Base-by-base conservation (phyloP, 2,113 vertebrate species). In the Bucco capensis region DNA sequence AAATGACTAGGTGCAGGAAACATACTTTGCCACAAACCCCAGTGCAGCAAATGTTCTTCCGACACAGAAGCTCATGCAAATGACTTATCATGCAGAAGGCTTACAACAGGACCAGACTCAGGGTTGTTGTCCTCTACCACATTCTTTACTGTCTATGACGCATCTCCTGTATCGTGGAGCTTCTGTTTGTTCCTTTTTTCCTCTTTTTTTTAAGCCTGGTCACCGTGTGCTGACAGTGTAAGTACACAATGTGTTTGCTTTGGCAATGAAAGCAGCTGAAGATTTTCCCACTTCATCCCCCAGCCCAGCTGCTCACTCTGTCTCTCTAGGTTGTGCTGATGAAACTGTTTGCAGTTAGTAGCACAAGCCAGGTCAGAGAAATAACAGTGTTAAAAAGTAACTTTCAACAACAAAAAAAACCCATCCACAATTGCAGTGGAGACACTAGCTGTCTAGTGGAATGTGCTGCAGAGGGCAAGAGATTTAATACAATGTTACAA, bases 201-300 rank as follows among this genome's bases (percentile, higher is more conserved):
- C 2, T 51, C 50, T 61, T 46, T 23, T 23, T n/a, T 53, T 44
- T 23, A 67, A 79, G 56, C 47, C n/a, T 90, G 89, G 80, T 64
- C 76, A 90, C 86, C 73, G 74, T 67, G 60, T 95, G 88, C 69
- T 91, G 88, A 38, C 77, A 65, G 88, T 74, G 95, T 83, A 92
- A 94, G 94, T 94, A 88, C 92, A 77, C 51, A 81, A 8, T 67
- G 64, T 95, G 91, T 94, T 95, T 90, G 76, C 88, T 83, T 94
- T 95, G 94, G 88, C 92, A 94, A 35, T 56, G 80, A 86, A 83
- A 93, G 61, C 86, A 94, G 91, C 83, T 95, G 92, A 96, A 94
- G 76, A 94, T 92, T 95, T 93, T 95, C 92, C 92, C 94, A 90
- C 83, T 86, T 92, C 92, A 56, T 88, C 92, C 95, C 76, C 90